Conservation (phyloP, 92 coral and sea anemone genomes). For the Palythoa grandis region DNA sequence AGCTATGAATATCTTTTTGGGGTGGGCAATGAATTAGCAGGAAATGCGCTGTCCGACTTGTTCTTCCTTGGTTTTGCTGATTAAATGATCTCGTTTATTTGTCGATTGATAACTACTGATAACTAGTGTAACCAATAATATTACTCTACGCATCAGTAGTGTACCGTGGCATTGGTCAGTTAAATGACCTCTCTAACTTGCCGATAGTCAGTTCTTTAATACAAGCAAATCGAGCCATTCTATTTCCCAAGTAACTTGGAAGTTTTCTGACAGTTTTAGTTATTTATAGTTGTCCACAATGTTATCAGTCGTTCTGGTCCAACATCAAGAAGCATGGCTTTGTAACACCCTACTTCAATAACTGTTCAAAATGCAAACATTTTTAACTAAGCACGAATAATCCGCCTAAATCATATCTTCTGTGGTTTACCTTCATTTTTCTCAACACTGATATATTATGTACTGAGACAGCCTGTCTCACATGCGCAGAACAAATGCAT, state of each 20-base stretch:
- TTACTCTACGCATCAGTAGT: slow-evolving; percentile 13
- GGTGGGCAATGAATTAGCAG: slow-evolving; percentile 25
- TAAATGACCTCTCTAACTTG: neutral
- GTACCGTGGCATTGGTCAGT: neutral
- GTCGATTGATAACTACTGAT: slow-evolving; percentile 3
- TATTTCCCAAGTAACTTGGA: neutral
- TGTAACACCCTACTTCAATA: slow-evolving; percentile 19
- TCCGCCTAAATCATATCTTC: neutral
- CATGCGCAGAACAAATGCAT: neutral
- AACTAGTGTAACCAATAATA: neutral
- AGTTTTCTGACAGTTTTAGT: neutral
- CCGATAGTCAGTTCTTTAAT: neutral
- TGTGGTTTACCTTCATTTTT: neutral
- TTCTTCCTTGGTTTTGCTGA: slow-evolving; percentile 4
- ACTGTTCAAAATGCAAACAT: neutral
- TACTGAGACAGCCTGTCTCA: neutral
- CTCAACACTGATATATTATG: neutral
- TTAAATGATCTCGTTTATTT: neutral
- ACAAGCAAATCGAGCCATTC: neutral
- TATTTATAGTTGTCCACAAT: neutral
- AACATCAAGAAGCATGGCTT: neutral
- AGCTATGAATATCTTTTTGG: neutral
- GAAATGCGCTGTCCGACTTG: slow-evolving; percentile 20
- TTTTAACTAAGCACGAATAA: neutral
- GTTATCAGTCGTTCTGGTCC: neutral